These are phyloP conservation scores for Drosophila athabasca DNA, from an alignment of 1,140 invertebrate species.

Conservation along the genomic window DNA sequence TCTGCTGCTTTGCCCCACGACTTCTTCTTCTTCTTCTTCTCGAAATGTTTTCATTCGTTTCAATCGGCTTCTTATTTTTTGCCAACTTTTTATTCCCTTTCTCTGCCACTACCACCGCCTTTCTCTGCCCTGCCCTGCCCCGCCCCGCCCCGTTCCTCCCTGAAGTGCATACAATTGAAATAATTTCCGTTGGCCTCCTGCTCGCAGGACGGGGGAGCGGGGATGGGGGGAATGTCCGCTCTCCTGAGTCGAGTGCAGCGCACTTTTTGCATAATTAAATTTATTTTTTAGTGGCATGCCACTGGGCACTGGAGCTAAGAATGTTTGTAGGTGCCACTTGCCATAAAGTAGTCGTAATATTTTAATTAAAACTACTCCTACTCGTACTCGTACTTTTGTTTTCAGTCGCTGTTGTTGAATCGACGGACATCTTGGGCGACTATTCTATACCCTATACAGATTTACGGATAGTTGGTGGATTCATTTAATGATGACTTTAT, in stretches of 20 bases:
- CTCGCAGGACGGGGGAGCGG: background rate
- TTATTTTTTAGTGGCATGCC: constrained; percentile 75
- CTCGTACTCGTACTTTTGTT: constrained; percentile 31
- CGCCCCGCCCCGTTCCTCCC: constrained; percentile 30
- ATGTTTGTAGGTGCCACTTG: constrained; percentile 32
- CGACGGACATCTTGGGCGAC: background rate
- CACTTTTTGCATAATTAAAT: constrained; percentile 81
- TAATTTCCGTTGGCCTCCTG: constrained; percentile 68
- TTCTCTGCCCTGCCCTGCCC: constrained; percentile 24
- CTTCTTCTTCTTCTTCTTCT: constrained; percentile 69
- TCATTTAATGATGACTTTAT: background rate
- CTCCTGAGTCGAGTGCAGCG: constrained; percentile 60
- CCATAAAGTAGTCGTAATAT: constrained; percentile 74
- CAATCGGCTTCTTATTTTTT: constrained; percentile 33
- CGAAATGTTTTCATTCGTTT: constrained; percentile 63
- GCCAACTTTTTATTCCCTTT: constrained; percentile 41
- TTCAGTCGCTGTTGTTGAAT: constrained; percentile 13
- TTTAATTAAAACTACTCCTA: constrained; percentile 70
- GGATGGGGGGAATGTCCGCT: constrained; percentile 15
- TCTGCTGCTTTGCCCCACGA: constrained; percentile 43
- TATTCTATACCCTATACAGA: constrained; percentile 1
- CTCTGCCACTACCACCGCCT: constrained; percentile 20
- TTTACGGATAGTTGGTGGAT: too few species aligned
- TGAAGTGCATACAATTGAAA: constrained; percentile 82
- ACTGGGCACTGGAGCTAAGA: constrained; percentile 10